These are phyloP conservation scores for Drosophila pullipes DNA, from an alignment of 2,888 invertebrate genomes.

Conservation along the genomic window DNA sequence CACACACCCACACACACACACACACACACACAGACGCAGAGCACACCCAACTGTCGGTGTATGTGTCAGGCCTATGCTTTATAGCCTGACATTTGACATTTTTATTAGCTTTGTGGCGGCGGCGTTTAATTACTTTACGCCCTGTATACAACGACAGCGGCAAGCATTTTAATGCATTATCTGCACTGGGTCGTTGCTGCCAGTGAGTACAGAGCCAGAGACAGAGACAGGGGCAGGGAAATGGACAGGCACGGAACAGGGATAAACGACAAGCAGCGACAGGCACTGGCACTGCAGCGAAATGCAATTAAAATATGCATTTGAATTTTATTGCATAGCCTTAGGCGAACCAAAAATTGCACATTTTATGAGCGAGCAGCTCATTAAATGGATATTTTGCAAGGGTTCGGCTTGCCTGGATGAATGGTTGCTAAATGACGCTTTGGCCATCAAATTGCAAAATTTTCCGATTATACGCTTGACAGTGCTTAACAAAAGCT, in stretches of 20 bases:
- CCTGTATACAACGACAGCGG: conserved; percentile 54
- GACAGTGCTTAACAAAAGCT: neutral
- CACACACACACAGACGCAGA: neutral
- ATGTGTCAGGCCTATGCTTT: conserved; percentile 72
- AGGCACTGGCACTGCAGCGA: conserved; percentile 40
- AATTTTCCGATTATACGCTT: neutral
- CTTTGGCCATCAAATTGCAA: conserved; percentile 2
- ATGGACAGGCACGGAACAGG: neutral
- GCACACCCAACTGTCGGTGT: conserved; percentile 1
- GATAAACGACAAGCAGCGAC: conserved; percentile 8
- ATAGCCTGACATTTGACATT: conserved; percentile 78
- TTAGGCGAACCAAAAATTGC: conserved; percentile 56
- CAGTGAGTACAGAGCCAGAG: conserved; percentile 6
- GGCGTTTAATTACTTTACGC: conserved; percentile 77
- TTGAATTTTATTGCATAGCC: conserved; percentile 69
- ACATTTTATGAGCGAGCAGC: conserved; percentile 63
- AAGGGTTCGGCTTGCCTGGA: conserved; percentile 7
- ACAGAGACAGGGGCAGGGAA: neutral
- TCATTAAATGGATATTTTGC: conserved; percentile 57
- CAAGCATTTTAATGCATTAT: conserved; percentile 69
- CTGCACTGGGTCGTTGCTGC: conserved; percentile 36
- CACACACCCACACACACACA: neutral
- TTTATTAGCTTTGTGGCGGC: conserved; percentile 77
- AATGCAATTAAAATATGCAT: conserved; percentile 80
- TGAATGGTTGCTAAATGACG: conserved; percentile 38